These are phyloP conservation scores for Drosophila elegans DNA, from an alignment of 1,140 invertebrate genomes.

Conservation along the genomic window DNA sequence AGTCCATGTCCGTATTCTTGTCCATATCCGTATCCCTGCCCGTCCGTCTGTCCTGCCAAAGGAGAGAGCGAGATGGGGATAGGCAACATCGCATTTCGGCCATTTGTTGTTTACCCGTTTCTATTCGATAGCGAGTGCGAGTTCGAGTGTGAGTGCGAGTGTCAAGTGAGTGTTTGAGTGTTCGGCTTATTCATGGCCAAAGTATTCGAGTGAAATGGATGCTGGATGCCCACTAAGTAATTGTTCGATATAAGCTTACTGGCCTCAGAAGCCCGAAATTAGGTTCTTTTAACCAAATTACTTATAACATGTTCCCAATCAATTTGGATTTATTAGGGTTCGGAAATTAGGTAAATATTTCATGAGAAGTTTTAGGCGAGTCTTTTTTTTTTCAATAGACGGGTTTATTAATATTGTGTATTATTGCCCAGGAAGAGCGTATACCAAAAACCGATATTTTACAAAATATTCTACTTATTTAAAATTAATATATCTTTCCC, in stretches of 20 bases:
- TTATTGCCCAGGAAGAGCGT: too few relatives aligned
- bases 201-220: conserved; percentile 50
- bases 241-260: background rate
- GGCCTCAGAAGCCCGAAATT: background rate
- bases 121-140: conserved; percentile 30
- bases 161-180: conserved; percentile 67
- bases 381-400: too few relatives aligned
- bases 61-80: background rate
- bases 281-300: background rate
- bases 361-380: too few relatives aligned
- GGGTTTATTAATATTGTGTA: too few relatives aligned
- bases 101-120: conserved; percentile 28
- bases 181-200: conserved; percentile 55
- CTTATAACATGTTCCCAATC: too few relatives aligned
- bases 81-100: conserved; percentile 36
- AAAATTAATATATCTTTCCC: background rate
- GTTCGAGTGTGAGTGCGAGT: conserved; percentile 29
- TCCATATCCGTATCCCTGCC: conserved; percentile 12
- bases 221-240: conserved; percentile 21
- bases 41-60: background rate
- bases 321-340: too few relatives aligned
- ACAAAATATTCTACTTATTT: background rate
- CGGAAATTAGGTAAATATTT: too few relatives aligned
- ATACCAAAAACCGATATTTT: too few relatives aligned
- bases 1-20: conserved; percentile 28